Conservation (phyloP, 2,888 invertebrate genomes). For the Tillus elongatus region DNA sequence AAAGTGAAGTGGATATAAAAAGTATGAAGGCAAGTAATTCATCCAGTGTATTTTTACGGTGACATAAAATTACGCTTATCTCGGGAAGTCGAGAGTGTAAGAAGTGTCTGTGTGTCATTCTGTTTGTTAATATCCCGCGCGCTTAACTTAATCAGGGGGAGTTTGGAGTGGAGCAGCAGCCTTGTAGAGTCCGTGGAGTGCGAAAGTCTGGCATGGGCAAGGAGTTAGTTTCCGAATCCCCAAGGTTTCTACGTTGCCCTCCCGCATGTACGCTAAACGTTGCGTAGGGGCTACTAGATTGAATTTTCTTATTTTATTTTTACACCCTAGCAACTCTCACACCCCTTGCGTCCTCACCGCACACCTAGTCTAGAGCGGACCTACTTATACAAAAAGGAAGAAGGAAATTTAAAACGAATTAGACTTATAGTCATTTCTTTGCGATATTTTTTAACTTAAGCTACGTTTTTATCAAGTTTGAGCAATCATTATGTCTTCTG, state of each 20-base stretch:
- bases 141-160: background rate
- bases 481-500: too few species aligned
- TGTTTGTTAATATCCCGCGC: conserved; percentile 2
- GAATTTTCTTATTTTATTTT: conserved; percentile 43
- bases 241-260: conserved; percentile 18
- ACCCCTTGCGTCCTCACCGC: conserved; percentile 26
- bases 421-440: too few species aligned
- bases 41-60: conserved; percentile 17
- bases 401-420: too few species aligned
- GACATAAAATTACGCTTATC: conserved; percentile 18
- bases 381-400: conserved; percentile 21
- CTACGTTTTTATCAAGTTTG: too few species aligned
- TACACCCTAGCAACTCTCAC: conserved; percentile 34
- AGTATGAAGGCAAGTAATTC: background rate
- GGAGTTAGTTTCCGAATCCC: conserved; percentile 18
- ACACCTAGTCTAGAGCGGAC: conserved; percentile 25
- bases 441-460: too few species aligned
- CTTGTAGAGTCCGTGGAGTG: too few species aligned
- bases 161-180: too few species aligned
- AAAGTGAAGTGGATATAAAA: too few species aligned
- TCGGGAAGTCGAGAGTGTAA: too few species aligned
- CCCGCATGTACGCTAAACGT: conserved; percentile 34
- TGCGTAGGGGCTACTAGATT: conserved; percentile 42
- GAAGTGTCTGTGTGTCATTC: too few species aligned
- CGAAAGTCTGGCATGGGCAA: too few species aligned